Base-by-base conservation (phyloP, 2,113 vertebrate genomes). In the Serilophus lunatus region DNA sequence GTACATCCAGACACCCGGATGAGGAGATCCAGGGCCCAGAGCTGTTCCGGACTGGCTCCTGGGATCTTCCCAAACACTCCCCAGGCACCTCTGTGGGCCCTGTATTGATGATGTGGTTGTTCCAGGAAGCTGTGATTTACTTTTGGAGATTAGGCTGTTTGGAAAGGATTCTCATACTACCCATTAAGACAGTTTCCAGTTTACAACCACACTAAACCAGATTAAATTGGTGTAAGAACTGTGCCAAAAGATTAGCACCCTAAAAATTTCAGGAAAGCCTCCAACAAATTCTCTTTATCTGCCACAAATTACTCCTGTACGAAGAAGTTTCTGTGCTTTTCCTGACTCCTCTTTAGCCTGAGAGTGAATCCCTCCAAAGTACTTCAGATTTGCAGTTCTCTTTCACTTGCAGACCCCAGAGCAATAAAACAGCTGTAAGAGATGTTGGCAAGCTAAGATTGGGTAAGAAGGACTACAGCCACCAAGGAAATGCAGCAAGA, bases 111-210 rank as follows among this genome's bases (percentile, higher is more conserved):
- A 35, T 50, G 63, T 38, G 77, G n/a, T 61, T 92, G 83, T 95
- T 96, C 93, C 96, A 97, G 96, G 96, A 96, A 95, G 71, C 68
- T 50, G 18, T 8, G 70, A 42, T 92, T 93, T 88, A 35, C 42
- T 76, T 94, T 63, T 64, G 51, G 84, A 85, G 61, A 45, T 91
- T 77, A 94, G 71, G 71, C 63, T 95, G 66, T 91, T 95, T 88
- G 71, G 63, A 70, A 33, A 95, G n/a, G 82, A 80, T 76, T 93
- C 54, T 72, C 33, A 12, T 63, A 47, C 10, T 38, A 35, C 15
- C 45, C 38, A 19, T 57, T 47, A 54, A 47, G 38, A 66, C 0
- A 2, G 5, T 85, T 95, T 85, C 71, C 56, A 84, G 29, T 4
- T 42, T 79, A 50, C 38, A 42, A 12, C 61, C 51, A 23, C 5